Conservation (phyloP, 2,888 invertebrate genomes). For the Lordiphosa fenestrarum region DNA sequence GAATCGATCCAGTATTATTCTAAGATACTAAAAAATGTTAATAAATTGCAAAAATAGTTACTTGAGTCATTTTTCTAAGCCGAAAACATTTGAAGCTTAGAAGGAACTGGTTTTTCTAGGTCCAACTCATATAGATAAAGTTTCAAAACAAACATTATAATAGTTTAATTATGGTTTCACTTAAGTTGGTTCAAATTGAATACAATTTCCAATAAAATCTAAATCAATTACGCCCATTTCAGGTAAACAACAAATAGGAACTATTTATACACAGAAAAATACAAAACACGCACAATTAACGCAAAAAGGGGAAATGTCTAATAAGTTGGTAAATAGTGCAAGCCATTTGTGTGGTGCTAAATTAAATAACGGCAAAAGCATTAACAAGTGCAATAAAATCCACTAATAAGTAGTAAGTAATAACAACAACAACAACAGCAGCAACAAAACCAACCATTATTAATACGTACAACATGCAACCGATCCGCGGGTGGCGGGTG, state of each 20-base stretch:
- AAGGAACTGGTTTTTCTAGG: too few species aligned
- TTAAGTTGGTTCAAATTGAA: too few species aligned
- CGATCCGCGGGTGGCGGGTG: constrained; percentile 15
- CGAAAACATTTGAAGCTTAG: too few species aligned
- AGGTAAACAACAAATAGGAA: constrained; percentile 4
- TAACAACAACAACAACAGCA: constrained; percentile 25
- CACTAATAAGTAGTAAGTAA: constrained; percentile 36
- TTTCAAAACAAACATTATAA: too few species aligned
- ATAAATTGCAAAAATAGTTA: too few species aligned
- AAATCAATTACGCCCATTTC: background rate
- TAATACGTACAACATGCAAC: constrained; percentile 56
- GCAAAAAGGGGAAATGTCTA: constrained; percentile 17
- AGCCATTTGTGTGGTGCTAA: constrained; percentile 54
- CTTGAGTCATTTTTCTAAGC: too few species aligned
- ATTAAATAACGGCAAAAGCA: constrained; percentile 66
- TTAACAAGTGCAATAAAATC: constrained; percentile 70
- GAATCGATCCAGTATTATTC: too few species aligned
- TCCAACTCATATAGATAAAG: too few species aligned
- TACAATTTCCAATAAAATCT: too few species aligned
- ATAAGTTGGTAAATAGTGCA: constrained; percentile 48
- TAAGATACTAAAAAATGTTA: too few species aligned
- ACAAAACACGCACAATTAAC: constrained; percentile 4
- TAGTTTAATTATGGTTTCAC: too few species aligned
- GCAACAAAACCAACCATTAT: constrained; percentile 40
- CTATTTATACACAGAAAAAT: background rate